These are phyloP conservation scores for Eristalis tenax DNA, from an alignment of 2,888 invertebrate genomes.

Conservation along the genomic window DNA sequence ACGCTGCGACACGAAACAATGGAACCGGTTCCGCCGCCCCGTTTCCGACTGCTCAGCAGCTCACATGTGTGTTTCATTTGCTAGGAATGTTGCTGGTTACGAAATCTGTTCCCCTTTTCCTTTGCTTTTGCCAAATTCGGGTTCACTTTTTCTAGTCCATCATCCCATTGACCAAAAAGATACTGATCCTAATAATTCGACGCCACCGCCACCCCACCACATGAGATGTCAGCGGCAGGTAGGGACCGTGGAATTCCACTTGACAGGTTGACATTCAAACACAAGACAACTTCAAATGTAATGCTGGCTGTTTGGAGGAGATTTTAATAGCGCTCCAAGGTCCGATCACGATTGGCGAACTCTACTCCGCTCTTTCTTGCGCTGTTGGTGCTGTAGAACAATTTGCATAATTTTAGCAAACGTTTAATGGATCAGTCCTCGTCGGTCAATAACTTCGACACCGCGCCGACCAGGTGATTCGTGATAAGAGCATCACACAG, in stretches of 20 bases:
- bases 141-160: not conserved
- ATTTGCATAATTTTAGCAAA: slow-evolving; percentile 44
- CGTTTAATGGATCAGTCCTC: slow-evolving; percentile 21
- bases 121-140: not conserved
- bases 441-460: slow-evolving; percentile 43
- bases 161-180: not conserved
- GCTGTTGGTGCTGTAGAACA: not conserved
- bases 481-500: slow-evolving; percentile 7
- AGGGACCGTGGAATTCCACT: not conserved
- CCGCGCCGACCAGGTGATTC: slow-evolving; percentile 9
- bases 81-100: slow-evolving; percentile 44
- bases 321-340: not conserved
- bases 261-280: slow-evolving; percentile 7
- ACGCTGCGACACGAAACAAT: slow-evolving; percentile 26
- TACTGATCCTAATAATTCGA: not conserved
- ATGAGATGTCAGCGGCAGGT: not conserved
- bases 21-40: slow-evolving; percentile 48
- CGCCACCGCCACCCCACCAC: too few relatives aligned
- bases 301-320: slow-evolving; percentile 9
- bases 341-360: slow-evolving; percentile 11
- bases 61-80: slow-evolving; percentile 49
- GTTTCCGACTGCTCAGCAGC: slow-evolving; percentile 22
- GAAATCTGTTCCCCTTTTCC: not conserved
- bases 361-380: too few relatives aligned
- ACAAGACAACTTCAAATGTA: not conserved